Evolutionary conservation across 2,113 vertebrate genomes (phyloP).

Genomic region (Panurus biarmicus): DNA sequence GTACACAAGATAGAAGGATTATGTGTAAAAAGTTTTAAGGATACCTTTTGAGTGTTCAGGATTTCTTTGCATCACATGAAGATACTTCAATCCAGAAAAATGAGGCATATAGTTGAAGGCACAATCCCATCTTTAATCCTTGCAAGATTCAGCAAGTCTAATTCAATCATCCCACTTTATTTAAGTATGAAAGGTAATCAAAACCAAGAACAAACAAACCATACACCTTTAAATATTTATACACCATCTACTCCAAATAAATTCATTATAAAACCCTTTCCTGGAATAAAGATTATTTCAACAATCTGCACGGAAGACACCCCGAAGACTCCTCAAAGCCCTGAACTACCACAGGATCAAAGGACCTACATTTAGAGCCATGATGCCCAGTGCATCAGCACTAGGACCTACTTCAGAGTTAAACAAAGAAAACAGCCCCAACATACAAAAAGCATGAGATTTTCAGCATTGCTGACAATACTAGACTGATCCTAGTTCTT

Average conservation of each 20-base stretch:
- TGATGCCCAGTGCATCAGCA: neutral
- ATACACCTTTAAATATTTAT: neutral
- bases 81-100: neutral
- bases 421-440: neutral
- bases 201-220: neutral
- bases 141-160: neutral
- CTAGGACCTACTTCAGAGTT: neutral
- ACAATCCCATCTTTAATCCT: neutral
- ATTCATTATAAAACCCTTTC: neutral
- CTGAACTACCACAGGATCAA: neutral
- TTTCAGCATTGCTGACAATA: neutral
- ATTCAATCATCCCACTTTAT: neutral
- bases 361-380: neutral
- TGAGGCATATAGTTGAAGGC: neutral
- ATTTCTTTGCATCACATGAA: neutral
- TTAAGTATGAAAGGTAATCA: neutral
- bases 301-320: neutral
- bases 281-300: neutral
- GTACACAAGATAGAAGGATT: neutral
- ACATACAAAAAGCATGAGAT: neutral
- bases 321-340: neutral
- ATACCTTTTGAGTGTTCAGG: neutral
- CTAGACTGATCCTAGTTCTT: neutral
- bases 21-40: neutral
- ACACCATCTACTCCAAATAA: neutral